These are phyloP conservation scores for Colius striatus DNA, from an alignment of 2,113 vertebrate genomes.

Conservation along the genomic window DNA sequence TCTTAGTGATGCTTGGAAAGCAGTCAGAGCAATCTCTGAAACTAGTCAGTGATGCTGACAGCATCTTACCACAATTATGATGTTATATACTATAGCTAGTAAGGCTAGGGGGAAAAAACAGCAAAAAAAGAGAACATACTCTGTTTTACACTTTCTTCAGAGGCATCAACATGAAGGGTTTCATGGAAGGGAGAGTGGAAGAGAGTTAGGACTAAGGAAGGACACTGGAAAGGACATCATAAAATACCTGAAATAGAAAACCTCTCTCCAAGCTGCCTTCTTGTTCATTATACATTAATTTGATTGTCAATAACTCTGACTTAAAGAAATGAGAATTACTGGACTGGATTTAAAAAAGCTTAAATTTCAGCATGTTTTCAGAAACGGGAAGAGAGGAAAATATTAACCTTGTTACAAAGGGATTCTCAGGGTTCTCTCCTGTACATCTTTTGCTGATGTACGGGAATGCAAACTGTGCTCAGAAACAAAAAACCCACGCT, in stretches of 20 bases:
- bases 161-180: not conserved
- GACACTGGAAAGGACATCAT: not conserved
- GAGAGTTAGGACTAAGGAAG: not conserved
- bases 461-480: not conserved
- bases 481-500: not conserved
- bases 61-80: slow-evolving; percentile 46
- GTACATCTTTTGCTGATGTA: not conserved
- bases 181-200: not conserved
- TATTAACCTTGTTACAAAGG: not conserved
- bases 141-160: not conserved
- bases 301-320: slow-evolving; percentile 18
- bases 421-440: not conserved
- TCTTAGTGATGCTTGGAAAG: slow-evolving; percentile 60
- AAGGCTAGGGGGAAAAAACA: not conserved
- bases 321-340: slow-evolving; percentile 9
- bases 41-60: slow-evolving; percentile 45
- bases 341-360: not conserved
- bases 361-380: not conserved
- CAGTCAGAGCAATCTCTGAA: slow-evolving; percentile 51
- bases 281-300: slow-evolving; percentile 49
- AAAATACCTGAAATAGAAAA: not conserved
- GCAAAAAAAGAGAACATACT: not conserved
- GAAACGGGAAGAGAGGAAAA: not conserved
- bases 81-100: slow-evolving; percentile 34
- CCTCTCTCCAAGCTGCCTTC: not conserved